phyloP scores from a whole-genome alignment of 2,113 vertebrate species.

The Atractosteus spatula region DNA sequence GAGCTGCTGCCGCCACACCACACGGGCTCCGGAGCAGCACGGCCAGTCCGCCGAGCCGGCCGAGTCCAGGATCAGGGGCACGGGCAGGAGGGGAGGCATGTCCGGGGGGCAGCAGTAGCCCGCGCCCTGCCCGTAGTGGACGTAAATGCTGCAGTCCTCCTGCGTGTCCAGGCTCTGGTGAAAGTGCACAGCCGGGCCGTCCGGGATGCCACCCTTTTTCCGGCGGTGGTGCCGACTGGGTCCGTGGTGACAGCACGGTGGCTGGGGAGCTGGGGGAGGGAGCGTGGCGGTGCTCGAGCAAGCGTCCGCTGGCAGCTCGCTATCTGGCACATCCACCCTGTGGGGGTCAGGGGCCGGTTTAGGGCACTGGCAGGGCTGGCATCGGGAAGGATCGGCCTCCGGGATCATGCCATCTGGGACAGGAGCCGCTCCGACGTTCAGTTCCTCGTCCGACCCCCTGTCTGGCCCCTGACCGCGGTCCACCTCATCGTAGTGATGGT shows the following conservation, averaged over 20 bases:
- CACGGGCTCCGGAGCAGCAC: slow-evolving; percentile 58
- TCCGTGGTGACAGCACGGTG: slow-evolving; percentile 62
- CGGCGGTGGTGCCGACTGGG: slow-evolving; percentile 66
- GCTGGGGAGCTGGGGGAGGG: slow-evolving; percentile 30
- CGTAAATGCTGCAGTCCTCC: slow-evolving; percentile 60
- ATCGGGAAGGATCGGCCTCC: slow-evolving; percentile 52
- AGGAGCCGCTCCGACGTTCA: slow-evolving; percentile 37
- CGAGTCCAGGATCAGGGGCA: slow-evolving; percentile 72
- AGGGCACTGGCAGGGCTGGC: slow-evolving; percentile 58
- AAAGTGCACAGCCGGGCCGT: slow-evolving; percentile 61
- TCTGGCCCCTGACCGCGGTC: slow-evolving; percentile 56
- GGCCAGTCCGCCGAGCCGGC: slow-evolving; percentile 62
- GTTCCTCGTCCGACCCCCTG: slow-evolving; percentile 63
- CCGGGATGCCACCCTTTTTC: slow-evolving; percentile 64
- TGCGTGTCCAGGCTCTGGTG: slow-evolving; percentile 70
- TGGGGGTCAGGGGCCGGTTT: slow-evolving; percentile 42
- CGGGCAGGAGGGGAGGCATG: slow-evolving; percentile 69
- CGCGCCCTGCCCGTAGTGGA: slow-evolving; percentile 61
- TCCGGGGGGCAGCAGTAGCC: slow-evolving; percentile 72
- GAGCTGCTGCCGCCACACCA: slow-evolving; percentile 78
- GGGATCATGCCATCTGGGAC: slow-evolving; percentile 26
- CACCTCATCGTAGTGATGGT: slow-evolving; percentile 85
- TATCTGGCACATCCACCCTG: slow-evolving; percentile 49
- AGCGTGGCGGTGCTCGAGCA: slow-evolving; percentile 36
- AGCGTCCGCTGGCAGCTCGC: slow-evolving; percentile 27